Evolutionary conservation across 1,140 invertebrate genomes (phyloP).

Genomic region (Diorhabda elongata): DNA sequence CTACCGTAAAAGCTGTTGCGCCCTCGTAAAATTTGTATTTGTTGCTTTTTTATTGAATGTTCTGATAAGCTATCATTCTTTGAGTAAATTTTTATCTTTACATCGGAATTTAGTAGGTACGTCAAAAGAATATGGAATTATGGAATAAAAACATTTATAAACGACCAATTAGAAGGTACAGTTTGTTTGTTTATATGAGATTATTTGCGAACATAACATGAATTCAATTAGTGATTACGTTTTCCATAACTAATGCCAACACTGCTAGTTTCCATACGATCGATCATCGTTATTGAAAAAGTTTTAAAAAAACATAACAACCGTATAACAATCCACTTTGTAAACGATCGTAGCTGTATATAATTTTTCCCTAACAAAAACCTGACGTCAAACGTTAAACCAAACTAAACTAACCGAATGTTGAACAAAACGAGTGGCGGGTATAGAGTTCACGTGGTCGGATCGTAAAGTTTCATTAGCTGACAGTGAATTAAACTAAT

Average conservation of each 20-base stretch:
- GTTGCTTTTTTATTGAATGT: constrained; percentile 1
- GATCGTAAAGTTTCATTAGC: constrained; percentile 44
- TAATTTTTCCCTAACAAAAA: background rate
- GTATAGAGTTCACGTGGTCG: constrained; percentile 28
- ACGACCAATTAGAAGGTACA: no score
- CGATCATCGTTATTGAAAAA: no score
- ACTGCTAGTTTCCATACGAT: no score
- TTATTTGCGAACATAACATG: no score
- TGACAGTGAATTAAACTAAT: constrained; percentile 44
- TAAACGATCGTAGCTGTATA: background rate
- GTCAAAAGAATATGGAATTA: no score
- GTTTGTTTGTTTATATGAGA: no score
- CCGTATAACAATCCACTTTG: background rate
- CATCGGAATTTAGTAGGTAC: no score
- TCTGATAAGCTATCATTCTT: background rate
- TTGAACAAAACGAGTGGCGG: constrained; percentile 1
- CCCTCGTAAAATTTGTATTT: constrained; percentile 7
- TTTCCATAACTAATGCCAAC: no score
- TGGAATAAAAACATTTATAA: no score
- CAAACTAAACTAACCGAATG: constrained; percentile 2
- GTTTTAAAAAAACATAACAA: background rate
- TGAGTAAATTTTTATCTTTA: no score
- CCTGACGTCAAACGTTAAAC: constrained; percentile 1
- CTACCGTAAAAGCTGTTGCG: background rate
- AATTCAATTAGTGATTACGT: no score